These are phyloP conservation scores for Sterna hirundo DNA, from an alignment of 2,113 vertebrate genomes.

Conservation along the genomic window DNA sequence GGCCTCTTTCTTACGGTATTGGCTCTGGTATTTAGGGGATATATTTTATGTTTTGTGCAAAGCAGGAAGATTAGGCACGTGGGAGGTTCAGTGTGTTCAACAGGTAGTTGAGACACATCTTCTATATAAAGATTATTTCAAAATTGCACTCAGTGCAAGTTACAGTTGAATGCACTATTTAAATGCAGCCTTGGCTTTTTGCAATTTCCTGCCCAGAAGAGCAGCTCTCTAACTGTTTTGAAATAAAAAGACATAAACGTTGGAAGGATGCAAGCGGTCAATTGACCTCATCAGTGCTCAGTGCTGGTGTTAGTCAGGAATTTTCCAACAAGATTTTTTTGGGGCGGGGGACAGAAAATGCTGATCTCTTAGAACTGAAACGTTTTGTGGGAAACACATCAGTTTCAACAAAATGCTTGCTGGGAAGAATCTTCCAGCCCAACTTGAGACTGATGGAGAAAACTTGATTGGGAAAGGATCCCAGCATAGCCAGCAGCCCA, in stretches of 20 bases:
- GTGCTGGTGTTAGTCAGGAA: not conserved
- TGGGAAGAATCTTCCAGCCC: not conserved
- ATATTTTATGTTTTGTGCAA: not conserved
- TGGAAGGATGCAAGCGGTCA: not conserved
- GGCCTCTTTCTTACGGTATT: not conserved
- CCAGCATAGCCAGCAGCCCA: not conserved
- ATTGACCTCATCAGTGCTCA: not conserved
- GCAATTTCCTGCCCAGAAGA: constrained; percentile 50
- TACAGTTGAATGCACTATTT: constrained; percentile 6
- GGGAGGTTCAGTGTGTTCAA: not conserved
- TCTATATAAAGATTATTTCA: constrained; percentile 40
- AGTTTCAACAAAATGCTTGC: not conserved
- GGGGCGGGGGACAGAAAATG: not conserved
- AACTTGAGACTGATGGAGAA: not conserved
- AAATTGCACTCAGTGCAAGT: not conserved
- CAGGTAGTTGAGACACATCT: constrained; percentile 30
- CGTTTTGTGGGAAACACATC: not conserved
- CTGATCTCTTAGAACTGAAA: not conserved
- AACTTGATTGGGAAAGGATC: not conserved
- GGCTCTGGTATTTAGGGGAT: not conserved
- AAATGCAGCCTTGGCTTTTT: constrained; percentile 27
- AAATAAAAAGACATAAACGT: constrained; percentile 26
- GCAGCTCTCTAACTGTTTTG: constrained; percentile 16
- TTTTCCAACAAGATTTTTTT: not conserved
- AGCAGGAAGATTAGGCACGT: not conserved